These are phyloP conservation scores for Fregetta grallaria DNA, from an alignment of 2,113 vertebrate genomes.

Conservation along the genomic window DNA sequence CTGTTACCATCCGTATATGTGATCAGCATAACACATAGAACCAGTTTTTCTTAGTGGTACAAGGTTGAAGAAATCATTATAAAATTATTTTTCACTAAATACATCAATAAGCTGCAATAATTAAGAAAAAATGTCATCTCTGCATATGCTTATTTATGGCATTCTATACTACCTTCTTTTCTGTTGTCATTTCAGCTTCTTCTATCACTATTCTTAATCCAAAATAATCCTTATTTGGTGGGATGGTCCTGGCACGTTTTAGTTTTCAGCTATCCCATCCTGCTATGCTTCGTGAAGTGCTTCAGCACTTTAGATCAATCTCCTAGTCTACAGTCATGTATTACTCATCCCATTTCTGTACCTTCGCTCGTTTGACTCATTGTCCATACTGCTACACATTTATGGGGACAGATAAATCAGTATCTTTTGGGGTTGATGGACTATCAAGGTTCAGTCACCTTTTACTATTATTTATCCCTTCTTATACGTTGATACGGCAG, in stretches of 20 bases:
- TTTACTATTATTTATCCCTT: constrained; percentile 36
- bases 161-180: not conserved
- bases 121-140: not conserved
- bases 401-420: constrained; percentile 37
- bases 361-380: not conserved
- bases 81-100: not conserved
- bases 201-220: not conserved
- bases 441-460: constrained; percentile 17
- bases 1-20: not conserved
- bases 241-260: not conserved
- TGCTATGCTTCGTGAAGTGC: not conserved
- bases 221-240: not conserved
- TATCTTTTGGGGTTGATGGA: not conserved
- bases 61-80: not conserved
- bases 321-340: not conserved
- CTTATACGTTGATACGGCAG: not conserved
- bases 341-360: not conserved
- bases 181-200: not conserved
- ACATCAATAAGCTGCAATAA: not conserved
- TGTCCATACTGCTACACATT: not conserved
- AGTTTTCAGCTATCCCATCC: not conserved
- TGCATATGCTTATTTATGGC: not conserved
- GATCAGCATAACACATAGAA: not conserved
- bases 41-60: not conserved
- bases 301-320: not conserved